Evolutionary conservation across 2,888 invertebrate genomes (phyloP).

Genomic region (Drosophila anomalata): DNA sequence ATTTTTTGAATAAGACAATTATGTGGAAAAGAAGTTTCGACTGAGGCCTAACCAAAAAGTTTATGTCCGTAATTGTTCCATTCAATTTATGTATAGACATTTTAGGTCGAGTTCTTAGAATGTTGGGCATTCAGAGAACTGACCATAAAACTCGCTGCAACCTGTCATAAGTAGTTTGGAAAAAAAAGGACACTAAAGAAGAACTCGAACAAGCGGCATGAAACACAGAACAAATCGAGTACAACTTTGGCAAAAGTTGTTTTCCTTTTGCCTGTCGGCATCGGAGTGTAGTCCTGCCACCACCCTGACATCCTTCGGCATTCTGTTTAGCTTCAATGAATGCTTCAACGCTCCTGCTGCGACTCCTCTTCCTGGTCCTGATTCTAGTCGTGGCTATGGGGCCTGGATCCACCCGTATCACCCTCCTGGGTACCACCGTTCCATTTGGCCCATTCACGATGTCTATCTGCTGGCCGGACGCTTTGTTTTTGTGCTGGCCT

Average conservation of each 20-base stretch:
- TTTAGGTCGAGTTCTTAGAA: conserved; percentile 1
- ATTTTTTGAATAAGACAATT: conserved; percentile 1
- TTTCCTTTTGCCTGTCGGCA: conserved; percentile 44
- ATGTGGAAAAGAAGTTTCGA: neutral
- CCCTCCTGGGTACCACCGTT: conserved; percentile 12
- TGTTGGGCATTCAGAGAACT: conserved; percentile 23
- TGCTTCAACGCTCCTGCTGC: conserved; percentile 39
- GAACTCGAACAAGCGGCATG: conserved; percentile 15
- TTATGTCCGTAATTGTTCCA: neutral
- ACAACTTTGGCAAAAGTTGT: conserved; percentile 50
- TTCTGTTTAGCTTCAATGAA: conserved; percentile 46
- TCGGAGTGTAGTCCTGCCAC: conserved; percentile 35
- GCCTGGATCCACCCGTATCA: conserved; percentile 10
- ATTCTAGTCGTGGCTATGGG: neutral
- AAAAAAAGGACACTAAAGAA: conserved; percentile 9
- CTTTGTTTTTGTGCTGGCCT: conserved; percentile 31
- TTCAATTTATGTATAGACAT: conserved; percentile 5
- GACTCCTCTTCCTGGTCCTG: neutral
- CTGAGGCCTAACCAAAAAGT: neutral
- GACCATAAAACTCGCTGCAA: conserved; percentile 30
- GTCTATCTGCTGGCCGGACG: conserved; percentile 38
- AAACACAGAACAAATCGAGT: conserved; percentile 43
- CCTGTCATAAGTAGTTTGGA: conserved; percentile 29
- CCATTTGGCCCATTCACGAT: conserved; percentile 24
- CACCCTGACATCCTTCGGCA: conserved; percentile 3